Conservation (phyloP, 2,797 vertebrate species). For the Sciurus carolinensis region DNA sequence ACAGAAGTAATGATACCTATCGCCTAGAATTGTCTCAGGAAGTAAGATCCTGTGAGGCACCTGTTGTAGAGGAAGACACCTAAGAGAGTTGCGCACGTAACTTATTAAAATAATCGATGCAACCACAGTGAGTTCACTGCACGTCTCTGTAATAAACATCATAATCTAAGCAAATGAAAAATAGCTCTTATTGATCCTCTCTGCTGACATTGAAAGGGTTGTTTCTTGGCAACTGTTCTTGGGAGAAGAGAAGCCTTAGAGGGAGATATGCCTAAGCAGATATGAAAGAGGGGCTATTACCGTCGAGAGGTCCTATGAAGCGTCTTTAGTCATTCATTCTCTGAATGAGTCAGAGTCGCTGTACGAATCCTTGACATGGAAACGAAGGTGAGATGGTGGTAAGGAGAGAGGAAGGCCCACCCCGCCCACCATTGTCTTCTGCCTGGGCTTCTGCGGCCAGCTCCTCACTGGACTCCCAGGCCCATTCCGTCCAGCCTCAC, state of each 20-base stretch:
- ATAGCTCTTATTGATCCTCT: slow-evolving; percentile 51
- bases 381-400: background rate
- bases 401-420: background rate
- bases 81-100: background rate
- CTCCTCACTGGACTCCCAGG: too few species aligned
- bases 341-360: background rate
- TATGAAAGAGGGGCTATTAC: background rate
- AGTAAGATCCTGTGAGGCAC: background rate
- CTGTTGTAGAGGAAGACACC: background rate
- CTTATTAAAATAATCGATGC: slow-evolving; percentile 61
- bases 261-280: background rate
- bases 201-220: background rate
- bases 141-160: slow-evolving; percentile 61
- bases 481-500: too few species aligned
- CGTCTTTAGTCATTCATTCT: background rate
- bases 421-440: background rate
- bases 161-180: slow-evolving; percentile 51
- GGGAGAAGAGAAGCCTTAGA: background rate
- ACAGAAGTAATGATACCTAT: slow-evolving; percentile 19
- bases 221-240: slow-evolving; percentile 40
- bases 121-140: background rate
- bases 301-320: background rate
- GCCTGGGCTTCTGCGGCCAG: too few species aligned
- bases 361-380: background rate
- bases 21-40: background rate